Evolutionary conservation across 2,797 vertebrate species (phyloP).

Genomic region (Hirundo rustica): DNA sequence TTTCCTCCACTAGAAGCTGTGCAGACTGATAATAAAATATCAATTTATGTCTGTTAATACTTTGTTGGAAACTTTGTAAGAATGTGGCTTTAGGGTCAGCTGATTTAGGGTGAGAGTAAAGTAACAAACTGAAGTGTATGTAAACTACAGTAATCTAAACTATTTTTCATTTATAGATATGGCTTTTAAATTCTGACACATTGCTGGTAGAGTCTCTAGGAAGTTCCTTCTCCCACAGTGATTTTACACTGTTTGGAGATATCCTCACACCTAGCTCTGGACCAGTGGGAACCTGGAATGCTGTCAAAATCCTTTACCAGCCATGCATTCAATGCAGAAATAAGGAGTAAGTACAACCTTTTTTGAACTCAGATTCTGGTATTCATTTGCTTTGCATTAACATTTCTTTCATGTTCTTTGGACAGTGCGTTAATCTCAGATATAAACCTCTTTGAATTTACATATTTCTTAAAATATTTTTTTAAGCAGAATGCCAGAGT

Average conservation of each 20-base stretch:
- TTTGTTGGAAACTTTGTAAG: background rate
- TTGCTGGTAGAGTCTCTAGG: conserved; percentile 81
- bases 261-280: conserved; percentile 30
- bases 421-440: background rate
- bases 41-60: background rate
- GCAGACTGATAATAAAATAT: background rate
- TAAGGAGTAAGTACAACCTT: conserved; percentile 83
- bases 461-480: background rate
- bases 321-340: conserved; percentile 81
- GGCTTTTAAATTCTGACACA: conserved; percentile 94
- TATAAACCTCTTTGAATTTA: background rate
- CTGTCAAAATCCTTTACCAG: conserved; percentile 90
- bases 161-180: conserved; percentile 80
- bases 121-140: background rate
- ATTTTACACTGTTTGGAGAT: conserved; percentile 71
- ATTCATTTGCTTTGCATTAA: background rate
- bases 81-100: background rate
- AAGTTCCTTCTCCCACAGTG: conserved; percentile 44
- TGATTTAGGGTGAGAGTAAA: background rate
- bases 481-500: background rate
- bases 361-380: background rate
- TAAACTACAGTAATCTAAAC: background rate
- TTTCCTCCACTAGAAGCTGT: background rate
- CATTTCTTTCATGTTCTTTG: background rate
- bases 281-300: conserved; percentile 71